A percentile compares a stretch with the other conserved stretches of the same genome.
These are phyloP conservation scores for Scaptomyza graminum DNA, from an alignment of 1,140 invertebrate species.

Conservation along the genomic window DNA sequence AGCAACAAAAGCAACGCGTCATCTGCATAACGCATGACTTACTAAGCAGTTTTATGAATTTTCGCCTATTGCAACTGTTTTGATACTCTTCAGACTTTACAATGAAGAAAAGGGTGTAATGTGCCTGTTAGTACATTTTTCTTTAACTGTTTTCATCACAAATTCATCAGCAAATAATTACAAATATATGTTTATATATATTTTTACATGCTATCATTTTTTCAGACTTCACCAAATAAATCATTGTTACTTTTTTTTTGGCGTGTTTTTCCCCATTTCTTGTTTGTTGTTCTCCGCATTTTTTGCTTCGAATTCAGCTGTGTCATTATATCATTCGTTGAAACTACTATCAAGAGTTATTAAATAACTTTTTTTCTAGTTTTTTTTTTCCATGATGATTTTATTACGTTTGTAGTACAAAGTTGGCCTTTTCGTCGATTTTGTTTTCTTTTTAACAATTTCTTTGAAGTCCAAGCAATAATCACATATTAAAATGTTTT, in stretches of 20 bases:
- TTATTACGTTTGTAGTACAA: no score
- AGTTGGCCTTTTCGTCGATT: neutral
- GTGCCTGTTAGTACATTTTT: no score
- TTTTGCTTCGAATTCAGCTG: conserved; percentile 34
- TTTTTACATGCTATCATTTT: neutral
- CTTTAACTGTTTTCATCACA: no score
- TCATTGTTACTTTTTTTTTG: neutral
- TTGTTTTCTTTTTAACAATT: no score
- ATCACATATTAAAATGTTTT: conserved; percentile 4
- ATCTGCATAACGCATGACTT: conserved; percentile 75
- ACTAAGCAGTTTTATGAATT: conserved; percentile 43
- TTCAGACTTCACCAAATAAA: neutral
- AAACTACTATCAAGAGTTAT: conserved; percentile 5
- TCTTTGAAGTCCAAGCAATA: conserved; percentile 32
- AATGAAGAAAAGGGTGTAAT: neutral
- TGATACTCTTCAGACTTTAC: conserved; percentile 4
- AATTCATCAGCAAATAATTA: no score
- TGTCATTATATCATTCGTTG: conserved; percentile 61
- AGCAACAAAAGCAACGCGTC: conserved; percentile 55
- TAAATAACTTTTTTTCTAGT: neutral
- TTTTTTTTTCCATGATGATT: conserved; percentile 19
- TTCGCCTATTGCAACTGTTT: conserved; percentile 30
- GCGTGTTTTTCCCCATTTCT: conserved; percentile 1
- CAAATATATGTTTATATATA: no score
- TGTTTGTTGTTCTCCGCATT: conserved; percentile 13